Conservation (phyloP, 1,140 invertebrate species). For the Diuraphis noxia region DNA sequence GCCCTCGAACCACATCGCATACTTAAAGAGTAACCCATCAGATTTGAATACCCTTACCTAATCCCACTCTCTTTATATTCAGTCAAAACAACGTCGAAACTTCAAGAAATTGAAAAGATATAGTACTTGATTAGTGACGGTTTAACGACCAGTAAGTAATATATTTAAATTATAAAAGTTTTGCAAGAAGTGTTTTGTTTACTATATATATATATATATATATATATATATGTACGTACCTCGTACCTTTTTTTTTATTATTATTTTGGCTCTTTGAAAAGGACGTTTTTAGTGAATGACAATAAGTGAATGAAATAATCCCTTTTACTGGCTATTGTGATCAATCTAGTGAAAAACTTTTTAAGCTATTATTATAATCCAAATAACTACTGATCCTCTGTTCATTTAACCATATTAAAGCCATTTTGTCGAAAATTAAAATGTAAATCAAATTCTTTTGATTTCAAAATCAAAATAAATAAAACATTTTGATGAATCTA, state of each 20-base stretch:
- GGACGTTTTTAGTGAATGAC: neutral
- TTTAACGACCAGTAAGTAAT: conserved; percentile 13
- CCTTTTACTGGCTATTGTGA: neutral
- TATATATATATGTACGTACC: neutral
- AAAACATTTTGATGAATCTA: neutral
- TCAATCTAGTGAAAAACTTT: neutral
- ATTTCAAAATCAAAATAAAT: neutral
- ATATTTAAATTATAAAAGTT: conserved; percentile 38
- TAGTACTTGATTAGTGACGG: conserved; percentile 23
- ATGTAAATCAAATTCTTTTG: neutral
- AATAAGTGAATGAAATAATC: neutral
- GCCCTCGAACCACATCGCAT: neutral
- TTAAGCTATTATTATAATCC: conserved; percentile 13
- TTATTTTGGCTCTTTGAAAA: conserved; percentile 1
- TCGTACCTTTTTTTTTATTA: neutral
- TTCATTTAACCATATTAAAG: neutral
- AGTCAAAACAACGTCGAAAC: neutral
- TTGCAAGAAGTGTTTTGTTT: neutral
- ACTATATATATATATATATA: neutral
- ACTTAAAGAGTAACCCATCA: neutral
- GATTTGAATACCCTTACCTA: conserved; percentile 5
- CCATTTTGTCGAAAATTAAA: neutral
- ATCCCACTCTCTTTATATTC: neutral
- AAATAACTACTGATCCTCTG: neutral
- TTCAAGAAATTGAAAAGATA: conserved; percentile 16